phyloP scores from a whole-genome alignment of 2,888 invertebrate species.

The Dasypogon diadema region DNA sequence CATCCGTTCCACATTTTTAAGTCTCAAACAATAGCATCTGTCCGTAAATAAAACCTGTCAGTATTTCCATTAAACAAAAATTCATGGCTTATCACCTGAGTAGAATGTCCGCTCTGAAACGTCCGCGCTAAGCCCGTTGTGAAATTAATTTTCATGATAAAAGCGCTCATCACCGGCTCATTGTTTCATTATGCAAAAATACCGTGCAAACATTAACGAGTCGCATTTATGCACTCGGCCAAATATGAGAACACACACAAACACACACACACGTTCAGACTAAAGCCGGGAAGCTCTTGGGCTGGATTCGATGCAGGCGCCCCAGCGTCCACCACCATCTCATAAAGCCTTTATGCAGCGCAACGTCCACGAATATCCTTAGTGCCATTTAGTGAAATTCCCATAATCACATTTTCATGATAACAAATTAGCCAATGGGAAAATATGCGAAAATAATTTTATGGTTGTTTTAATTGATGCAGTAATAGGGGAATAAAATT shows the following conservation, averaged over 20 bases:
- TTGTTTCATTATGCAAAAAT: slow-evolving; percentile 43
- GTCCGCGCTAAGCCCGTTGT: slow-evolving; percentile 5
- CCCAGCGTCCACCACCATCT: not conserved
- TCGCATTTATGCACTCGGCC: slow-evolving; percentile 30
- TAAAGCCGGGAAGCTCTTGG: too few relatives aligned
- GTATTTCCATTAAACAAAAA: slow-evolving; percentile 37
- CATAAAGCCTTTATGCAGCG: slow-evolving; percentile 10
- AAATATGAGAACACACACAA: slow-evolving; percentile 1
- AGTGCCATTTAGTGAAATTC: slow-evolving; percentile 37
- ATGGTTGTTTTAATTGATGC: slow-evolving; percentile 46
- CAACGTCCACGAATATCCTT: slow-evolving; percentile 32
- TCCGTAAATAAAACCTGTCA: slow-evolving; percentile 19
- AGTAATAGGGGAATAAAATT: slow-evolving; percentile 38
- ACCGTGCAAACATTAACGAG: slow-evolving; percentile 45
- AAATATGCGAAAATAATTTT: slow-evolving; percentile 50
- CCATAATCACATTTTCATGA: slow-evolving; percentile 48
- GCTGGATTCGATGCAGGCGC: not conserved
- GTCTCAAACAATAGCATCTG: not conserved
- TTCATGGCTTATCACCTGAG: slow-evolving; percentile 48
- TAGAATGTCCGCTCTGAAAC: not conserved
- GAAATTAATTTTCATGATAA: slow-evolving; percentile 44
- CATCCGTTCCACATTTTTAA: not conserved
- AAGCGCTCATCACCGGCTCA: slow-evolving; percentile 41
- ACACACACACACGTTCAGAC: too few relatives aligned
- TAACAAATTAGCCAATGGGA: slow-evolving; percentile 49